Percentiles rank a stretch among this genome's conserved stretches.
phyloP scores from a whole-genome alignment of 37 sponge, comb jelly and placozoan genomes.

The Crambe crambe region DNA sequence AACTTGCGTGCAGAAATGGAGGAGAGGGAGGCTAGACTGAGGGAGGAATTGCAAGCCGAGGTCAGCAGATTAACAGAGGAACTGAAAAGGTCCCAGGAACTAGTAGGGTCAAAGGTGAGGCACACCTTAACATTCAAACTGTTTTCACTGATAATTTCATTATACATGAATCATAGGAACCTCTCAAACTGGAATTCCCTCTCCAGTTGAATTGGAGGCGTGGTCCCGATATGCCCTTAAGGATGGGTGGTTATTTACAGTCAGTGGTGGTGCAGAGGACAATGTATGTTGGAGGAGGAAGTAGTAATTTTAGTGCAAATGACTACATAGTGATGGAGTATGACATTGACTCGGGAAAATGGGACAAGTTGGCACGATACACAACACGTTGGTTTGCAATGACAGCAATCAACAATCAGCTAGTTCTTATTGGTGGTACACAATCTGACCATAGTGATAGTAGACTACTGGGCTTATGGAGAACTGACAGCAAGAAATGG shows the following conservation, averaged over 20 bases:
- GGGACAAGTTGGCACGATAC: neutral
- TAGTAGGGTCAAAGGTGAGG: no score
- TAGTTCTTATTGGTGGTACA: conserved; percentile 5
- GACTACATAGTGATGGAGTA: neutral
- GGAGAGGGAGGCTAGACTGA: neutral
- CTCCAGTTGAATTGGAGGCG: neutral
- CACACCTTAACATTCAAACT: neutral
- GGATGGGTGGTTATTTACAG: neutral
- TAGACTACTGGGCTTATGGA: conserved; percentile 1
- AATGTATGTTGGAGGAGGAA: conserved; percentile 12
- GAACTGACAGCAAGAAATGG: neutral
- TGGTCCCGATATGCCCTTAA: neutral
- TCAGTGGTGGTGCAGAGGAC: conserved; percentile 1
- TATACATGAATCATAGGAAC: neutral
- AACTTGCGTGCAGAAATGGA: neutral
- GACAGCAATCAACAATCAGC: conserved; percentile 2
- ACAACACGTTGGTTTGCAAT: conserved; percentile 4
- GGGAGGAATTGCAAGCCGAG: neutral
- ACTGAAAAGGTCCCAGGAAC: neutral
- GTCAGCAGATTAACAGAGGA: conserved; percentile 5
- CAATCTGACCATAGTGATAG: no score
- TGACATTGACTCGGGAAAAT: neutral
- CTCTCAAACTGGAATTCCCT: neutral
- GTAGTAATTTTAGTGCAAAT: neutral
- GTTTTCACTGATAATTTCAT: neutral